A percentile compares a stretch with the other conserved stretches of the same genome.
phyloP scores from a whole-genome alignment of 2,113 vertebrate species.

The Pygoscelis adeliae region DNA sequence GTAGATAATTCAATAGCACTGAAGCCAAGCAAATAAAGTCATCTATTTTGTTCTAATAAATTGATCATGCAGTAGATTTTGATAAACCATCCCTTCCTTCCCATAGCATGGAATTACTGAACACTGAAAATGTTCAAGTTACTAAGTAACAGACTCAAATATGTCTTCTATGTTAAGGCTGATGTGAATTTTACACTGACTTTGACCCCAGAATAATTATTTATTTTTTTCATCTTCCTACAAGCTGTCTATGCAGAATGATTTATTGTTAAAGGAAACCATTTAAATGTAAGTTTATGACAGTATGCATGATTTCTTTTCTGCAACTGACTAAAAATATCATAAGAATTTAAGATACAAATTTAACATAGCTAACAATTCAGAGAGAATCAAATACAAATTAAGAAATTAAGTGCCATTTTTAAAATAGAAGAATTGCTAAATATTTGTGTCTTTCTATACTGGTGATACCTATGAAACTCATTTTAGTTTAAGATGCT shows the following conservation, averaged over 20 bases:
- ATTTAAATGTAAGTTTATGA: background rate
- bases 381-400: background rate
- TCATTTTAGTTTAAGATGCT: background rate
- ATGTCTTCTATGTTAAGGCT: background rate
- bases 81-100: conserved; percentile 29
- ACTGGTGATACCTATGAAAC: background rate
- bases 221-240: background rate
- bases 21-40: conserved; percentile 6
- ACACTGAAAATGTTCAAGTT: conserved; percentile 1
- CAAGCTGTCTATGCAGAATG: background rate
- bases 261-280: conserved; percentile 5
- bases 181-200: conserved; percentile 21
- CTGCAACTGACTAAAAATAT: background rate
- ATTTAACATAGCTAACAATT: background rate
- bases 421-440: background rate
- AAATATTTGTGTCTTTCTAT: background rate
- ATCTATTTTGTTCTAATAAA: conserved; percentile 33
- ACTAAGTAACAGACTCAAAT: conserved; percentile 31
- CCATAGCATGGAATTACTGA: conserved; percentile 19
- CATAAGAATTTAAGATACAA: background rate
- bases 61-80: conserved; percentile 21
- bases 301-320: background rate
- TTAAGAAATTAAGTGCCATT: background rate
- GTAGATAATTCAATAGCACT: background rate
- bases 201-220: conserved; percentile 13